Conservation (phyloP, 2,797 vertebrate species). For the Rhodeus uyekii region DNA sequence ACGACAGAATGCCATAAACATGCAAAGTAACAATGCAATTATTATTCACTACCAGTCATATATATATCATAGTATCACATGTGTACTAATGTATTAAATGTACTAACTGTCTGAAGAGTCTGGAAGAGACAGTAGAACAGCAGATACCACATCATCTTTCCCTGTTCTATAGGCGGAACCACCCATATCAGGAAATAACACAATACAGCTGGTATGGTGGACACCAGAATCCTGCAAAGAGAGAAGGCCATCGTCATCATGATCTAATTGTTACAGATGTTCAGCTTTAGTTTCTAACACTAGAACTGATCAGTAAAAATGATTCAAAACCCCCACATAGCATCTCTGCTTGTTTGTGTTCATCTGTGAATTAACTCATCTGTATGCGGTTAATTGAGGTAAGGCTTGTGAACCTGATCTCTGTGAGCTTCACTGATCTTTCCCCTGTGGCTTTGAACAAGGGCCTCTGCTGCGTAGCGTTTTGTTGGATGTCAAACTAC, state of each 20-base stretch:
- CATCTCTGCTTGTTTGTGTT: not conserved
- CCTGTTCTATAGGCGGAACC: slow-evolving; percentile 83
- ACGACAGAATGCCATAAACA: not conserved
- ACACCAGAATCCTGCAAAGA: slow-evolving; percentile 84
- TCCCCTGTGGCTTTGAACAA: not conserved
- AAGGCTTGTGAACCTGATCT: not conserved
- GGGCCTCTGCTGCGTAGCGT: not conserved
- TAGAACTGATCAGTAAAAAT: not conserved
- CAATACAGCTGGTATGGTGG: slow-evolving; percentile 86
- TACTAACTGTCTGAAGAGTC: slow-evolving; percentile 90
- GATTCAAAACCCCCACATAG: not conserved
- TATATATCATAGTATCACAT: not conserved
- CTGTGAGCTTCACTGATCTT: not conserved
- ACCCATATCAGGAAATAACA: slow-evolving; percentile 93
- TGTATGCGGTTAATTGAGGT: slow-evolving; percentile 13
- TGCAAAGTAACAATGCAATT: not conserved
- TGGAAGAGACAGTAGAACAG: slow-evolving; percentile 95
- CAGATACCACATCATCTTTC: slow-evolving; percentile 88
- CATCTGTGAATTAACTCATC: not conserved
- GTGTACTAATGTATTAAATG: slow-evolving; percentile 28
- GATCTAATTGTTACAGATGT: not conserved
- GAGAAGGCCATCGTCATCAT: not conserved
- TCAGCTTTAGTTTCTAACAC: not conserved
- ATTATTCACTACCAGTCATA: not conserved
- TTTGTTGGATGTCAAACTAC: not conserved